phyloP scores from a whole-genome alignment of 2,797 vertebrate genomes.

The Alectoris magna region DNA sequence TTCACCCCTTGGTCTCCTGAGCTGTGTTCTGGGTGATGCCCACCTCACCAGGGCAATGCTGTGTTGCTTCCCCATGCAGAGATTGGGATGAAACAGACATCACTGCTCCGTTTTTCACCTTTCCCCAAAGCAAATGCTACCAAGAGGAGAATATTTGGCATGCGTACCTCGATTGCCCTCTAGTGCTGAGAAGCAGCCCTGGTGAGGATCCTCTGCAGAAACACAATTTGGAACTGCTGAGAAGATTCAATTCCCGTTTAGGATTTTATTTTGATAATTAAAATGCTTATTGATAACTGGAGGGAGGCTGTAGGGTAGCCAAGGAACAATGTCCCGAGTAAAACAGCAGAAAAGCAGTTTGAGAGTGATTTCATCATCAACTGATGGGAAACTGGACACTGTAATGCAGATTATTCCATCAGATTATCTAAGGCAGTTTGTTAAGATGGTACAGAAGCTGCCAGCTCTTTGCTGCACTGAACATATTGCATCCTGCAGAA shows the following conservation, averaged over 20 bases:
- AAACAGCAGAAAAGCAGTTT: conserved; percentile 41
- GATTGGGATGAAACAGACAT: background rate
- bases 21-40: background rate
- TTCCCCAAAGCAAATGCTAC: background rate
- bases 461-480: conserved; percentile 10
- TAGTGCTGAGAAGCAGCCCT: conserved; percentile 36
- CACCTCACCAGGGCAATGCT: background rate
- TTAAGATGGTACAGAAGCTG: conserved; percentile 18
- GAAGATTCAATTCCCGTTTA: background rate
- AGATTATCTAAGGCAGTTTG: conserved; percentile 25
- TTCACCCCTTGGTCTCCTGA: background rate
- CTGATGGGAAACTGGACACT: conserved; percentile 35
- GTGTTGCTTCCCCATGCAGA: background rate
- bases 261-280: conserved; percentile 59
- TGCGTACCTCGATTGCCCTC: conserved; percentile 63
- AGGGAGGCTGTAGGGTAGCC: conserved; percentile 18
- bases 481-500: background rate
- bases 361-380: conserved; percentile 41
- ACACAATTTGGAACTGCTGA: background rate
- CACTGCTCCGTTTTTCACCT: background rate
- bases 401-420: conserved; percentile 37
- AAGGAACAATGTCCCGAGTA: conserved; percentile 42
- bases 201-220: background rate
- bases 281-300: conserved; percentile 40
- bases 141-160: background rate